Percentiles rank a stretch among this genome's conserved stretches.
phyloP scores from a whole-genome alignment of 2,113 vertebrate species.

The Noturus placidus region DNA sequence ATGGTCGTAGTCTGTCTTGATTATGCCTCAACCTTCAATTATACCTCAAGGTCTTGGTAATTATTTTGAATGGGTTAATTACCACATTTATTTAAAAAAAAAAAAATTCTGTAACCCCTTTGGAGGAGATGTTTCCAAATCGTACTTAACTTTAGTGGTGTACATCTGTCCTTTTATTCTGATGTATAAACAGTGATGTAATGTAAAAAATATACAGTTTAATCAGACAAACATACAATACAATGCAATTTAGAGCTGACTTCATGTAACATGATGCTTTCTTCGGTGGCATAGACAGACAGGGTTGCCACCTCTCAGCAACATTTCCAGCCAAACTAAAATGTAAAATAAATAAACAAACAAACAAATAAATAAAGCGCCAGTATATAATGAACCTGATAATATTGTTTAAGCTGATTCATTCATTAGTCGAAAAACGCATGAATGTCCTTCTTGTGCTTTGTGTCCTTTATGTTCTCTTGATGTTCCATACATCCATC shows the following conservation, averaged over 20 bases:
- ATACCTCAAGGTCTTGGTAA: background rate
- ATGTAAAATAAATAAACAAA: background rate
- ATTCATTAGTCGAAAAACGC: background rate
- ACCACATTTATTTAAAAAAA: background rate
- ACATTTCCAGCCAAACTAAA: background rate
- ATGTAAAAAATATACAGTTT: background rate
- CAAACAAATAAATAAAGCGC: background rate
- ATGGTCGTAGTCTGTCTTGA: background rate
- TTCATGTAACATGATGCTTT: background rate
- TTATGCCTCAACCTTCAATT: background rate
- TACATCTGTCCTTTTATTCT: background rate
- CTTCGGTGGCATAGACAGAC: background rate
- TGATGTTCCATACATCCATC: too few species aligned
- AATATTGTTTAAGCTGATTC: background rate
- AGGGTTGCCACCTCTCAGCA: background rate
- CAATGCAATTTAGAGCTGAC: background rate
- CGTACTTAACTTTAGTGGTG: background rate
- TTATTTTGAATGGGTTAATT: background rate
- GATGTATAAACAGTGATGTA: background rate
- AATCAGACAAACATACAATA: background rate
- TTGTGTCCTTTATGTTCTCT: background rate
- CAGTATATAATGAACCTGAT: background rate
- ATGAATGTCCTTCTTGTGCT: too few species aligned
- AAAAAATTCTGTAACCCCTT: background rate
- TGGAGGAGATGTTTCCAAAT: background rate